These are phyloP conservation scores for Nibea coibor DNA, from an alignment of 2,113 vertebrate genomes.

Conservation along the genomic window DNA sequence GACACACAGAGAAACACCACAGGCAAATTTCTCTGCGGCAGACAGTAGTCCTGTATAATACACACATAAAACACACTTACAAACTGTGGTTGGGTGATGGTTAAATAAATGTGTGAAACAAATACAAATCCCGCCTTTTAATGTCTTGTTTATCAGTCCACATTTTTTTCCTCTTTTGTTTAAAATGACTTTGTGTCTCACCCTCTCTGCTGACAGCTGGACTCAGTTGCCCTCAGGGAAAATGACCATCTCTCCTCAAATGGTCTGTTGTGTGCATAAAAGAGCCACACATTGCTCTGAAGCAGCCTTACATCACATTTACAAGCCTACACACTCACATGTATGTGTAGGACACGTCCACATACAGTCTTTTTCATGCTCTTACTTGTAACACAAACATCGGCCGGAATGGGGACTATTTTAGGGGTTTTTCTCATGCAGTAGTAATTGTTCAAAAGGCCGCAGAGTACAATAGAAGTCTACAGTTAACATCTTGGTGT, in stretches of 20 bases:
- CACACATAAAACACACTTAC: too few relatives aligned
- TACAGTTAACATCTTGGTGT: slow-evolving; percentile 52
- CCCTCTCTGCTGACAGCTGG: slow-evolving; percentile 59
- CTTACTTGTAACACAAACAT: slow-evolving; percentile 4
- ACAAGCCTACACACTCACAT: slow-evolving; percentile 2
- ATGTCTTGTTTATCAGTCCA: neutral
- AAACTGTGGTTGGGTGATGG: neutral
- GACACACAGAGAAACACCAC: neutral
- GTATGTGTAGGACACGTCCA: slow-evolving; percentile 7
- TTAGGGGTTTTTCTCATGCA: slow-evolving; percentile 55
- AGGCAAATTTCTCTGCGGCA: neutral
- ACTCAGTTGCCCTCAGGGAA: slow-evolving; percentile 32
- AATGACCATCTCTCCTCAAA: slow-evolving; percentile 34
- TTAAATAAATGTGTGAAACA: neutral
- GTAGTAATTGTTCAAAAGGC: slow-evolving; percentile 53
- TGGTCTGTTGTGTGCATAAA: slow-evolving; percentile 20
- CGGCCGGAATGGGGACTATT: slow-evolving; percentile 40
- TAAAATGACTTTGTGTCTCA: slow-evolving; percentile 16
- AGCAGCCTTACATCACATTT: slow-evolving; percentile 1
- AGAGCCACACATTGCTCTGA: slow-evolving; percentile 5
- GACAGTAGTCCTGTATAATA: neutral
- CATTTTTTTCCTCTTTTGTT: slow-evolving; percentile 1
- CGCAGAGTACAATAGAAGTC: slow-evolving; percentile 39
- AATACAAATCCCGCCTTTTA: neutral
- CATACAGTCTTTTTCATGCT: slow-evolving; percentile 10